A percentile compares a stretch with the other conserved stretches of the same genome.
Conservation (phyloP, 2,113 vertebrate species). For the Stercorarius parasiticus region DNA sequence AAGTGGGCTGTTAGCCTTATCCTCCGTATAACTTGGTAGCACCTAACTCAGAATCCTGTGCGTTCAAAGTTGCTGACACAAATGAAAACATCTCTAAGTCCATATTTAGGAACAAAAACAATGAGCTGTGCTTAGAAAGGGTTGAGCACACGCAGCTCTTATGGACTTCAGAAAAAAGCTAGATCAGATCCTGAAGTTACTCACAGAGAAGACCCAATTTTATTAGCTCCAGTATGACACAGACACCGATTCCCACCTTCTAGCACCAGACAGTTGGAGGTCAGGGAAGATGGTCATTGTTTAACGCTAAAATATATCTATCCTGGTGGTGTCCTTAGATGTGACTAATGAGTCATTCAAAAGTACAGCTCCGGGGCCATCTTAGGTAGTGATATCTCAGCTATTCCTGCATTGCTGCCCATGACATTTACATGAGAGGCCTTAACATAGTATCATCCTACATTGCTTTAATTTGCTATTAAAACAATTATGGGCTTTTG, state of each 20-base stretch:
- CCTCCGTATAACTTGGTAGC: background rate
- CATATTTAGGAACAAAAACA: background rate
- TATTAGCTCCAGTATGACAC: background rate
- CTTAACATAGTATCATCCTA: background rate
- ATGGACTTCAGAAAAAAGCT: background rate
- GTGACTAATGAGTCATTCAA: background rate
- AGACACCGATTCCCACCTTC: background rate
- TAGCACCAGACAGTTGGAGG: background rate
- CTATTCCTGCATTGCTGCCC: background rate
- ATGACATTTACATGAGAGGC: background rate
- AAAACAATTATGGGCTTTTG: slow-evolving; percentile 32
- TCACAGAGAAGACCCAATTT: background rate
- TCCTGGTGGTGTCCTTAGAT: background rate
- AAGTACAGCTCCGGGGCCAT: background rate
- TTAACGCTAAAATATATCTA: background rate
- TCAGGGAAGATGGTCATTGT: background rate
- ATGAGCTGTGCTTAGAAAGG: background rate
- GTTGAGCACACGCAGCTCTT: background rate
- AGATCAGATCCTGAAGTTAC: background rate
- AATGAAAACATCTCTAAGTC: background rate
- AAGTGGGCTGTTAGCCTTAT: background rate
- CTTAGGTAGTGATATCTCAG: background rate
- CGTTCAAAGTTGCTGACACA: background rate
- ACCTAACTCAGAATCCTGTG: background rate
- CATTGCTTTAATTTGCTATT: slow-evolving; percentile 29